Conservation (phyloP, 92 coral and sea anemone genomes). For the Nematostella vectensis region DNA sequence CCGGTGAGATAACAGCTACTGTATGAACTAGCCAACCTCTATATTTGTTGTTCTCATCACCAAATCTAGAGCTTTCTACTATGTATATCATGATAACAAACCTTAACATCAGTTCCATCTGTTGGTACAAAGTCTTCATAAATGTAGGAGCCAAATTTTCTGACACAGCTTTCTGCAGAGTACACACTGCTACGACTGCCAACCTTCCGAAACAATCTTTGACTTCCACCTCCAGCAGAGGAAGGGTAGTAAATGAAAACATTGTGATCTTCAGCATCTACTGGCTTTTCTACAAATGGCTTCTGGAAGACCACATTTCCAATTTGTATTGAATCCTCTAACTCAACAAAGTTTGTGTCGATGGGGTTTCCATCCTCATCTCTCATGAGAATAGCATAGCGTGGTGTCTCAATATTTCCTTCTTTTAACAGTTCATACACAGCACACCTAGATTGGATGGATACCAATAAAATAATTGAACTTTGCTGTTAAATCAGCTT, state of each 20-base stretch:
- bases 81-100: no score
- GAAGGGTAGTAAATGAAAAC: constrained; percentile 90
- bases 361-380: constrained; percentile 67
- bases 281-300: constrained; percentile 96
- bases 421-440: constrained; percentile 63
- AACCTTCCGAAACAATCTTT: constrained; percentile 85
- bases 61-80: no score
- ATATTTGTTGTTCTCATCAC: no score
- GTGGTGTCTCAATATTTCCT: constrained; percentile 77
- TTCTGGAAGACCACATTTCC: constrained; percentile 83
- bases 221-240: constrained; percentile 96
- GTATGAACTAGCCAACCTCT: no score
- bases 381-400: constrained; percentile 83
- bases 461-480: no score
- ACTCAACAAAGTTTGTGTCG: constrained; percentile 71
- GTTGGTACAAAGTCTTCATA: constrained; percentile 97
- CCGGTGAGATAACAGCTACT: no score
- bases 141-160: constrained; percentile 85
- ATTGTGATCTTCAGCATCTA: constrained; percentile 90
- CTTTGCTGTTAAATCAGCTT: no score
- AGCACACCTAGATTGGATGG: constrained; percentile 55
- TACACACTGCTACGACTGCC: constrained; percentile 95
- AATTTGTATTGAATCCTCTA: constrained; percentile 79
- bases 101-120: constrained; percentile 99
- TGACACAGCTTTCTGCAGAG: constrained; percentile 87